phyloP scores from a whole-genome alignment of 2,797 vertebrate species.

The Lithobates pipiens region DNA sequence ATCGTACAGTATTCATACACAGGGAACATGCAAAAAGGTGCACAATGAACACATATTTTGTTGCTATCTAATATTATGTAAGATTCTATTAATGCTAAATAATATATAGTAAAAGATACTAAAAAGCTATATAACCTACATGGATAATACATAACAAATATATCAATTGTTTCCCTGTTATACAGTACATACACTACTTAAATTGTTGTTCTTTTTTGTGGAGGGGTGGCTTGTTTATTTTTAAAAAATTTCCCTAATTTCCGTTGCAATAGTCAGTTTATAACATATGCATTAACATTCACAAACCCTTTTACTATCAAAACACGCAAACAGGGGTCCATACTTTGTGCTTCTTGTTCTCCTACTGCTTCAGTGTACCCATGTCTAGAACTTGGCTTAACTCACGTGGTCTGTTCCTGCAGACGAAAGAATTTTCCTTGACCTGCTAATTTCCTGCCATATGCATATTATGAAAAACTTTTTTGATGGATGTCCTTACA shows the following conservation, averaged over 20 bases:
- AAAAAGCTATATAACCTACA: too few species aligned
- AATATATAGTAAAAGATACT: not conserved
- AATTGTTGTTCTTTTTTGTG: too few species aligned
- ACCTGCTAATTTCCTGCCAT: not conserved
- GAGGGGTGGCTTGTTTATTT: too few species aligned
- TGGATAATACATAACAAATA: too few species aligned
- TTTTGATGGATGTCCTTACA: not conserved
- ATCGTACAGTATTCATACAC: not conserved
- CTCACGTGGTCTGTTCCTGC: not conserved
- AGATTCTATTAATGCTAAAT: not conserved
- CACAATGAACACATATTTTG: not conserved
- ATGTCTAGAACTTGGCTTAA: conserved; percentile 19
- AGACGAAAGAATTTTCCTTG: not conserved
- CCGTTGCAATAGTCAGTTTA: not conserved
- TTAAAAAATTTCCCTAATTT: not conserved
- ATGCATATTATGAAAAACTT: conserved; percentile 12
- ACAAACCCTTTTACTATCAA: not conserved
- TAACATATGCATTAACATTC: not conserved
- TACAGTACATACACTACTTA: too few species aligned
- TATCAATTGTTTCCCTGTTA: too few species aligned
- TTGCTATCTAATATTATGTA: not conserved
- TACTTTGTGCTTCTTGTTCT: not conserved
- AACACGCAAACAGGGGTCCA: not conserved
- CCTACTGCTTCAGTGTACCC: not conserved
- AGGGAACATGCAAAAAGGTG: not conserved